These are phyloP conservation scores for Pararge aegeria DNA, from an alignment of 1,140 invertebrate genomes.

Conservation along the genomic window DNA sequence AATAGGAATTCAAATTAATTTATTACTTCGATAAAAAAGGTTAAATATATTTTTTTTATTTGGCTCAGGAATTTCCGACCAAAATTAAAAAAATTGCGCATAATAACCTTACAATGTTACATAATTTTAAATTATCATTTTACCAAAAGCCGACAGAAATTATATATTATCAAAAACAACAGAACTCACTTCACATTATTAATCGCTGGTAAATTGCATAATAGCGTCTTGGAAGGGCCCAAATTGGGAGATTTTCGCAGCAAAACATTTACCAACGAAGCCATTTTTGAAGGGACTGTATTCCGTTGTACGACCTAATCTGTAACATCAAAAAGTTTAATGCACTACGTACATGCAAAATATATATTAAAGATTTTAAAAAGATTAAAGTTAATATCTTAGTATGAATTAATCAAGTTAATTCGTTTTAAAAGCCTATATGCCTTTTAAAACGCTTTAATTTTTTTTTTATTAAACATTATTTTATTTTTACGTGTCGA, in stretches of 20 bases:
- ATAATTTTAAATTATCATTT: slow-evolving; percentile 47
- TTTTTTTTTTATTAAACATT: too few relatives aligned
- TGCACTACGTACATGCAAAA: too few relatives aligned
- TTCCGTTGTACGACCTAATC: slow-evolving; percentile 20
- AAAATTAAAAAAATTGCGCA: slow-evolving; percentile 20
- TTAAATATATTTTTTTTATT: too few relatives aligned
- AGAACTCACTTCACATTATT: slow-evolving; percentile 74
- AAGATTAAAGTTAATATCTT: too few relatives aligned
- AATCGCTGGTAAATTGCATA: slow-evolving; percentile 65
- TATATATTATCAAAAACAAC: slow-evolving; percentile 15
- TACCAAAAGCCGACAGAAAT: background rate
- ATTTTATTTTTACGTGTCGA: too few relatives aligned
- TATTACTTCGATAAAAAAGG: too few relatives aligned
- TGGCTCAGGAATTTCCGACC: background rate
- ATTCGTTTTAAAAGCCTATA: too few relatives aligned
- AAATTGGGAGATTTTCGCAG: slow-evolving; percentile 70
- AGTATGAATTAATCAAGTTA: too few relatives aligned
- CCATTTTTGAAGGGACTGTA: slow-evolving; percentile 56
- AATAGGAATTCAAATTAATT: too few relatives aligned
- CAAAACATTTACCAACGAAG: slow-evolving; percentile 74
- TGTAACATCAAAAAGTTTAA: background rate
- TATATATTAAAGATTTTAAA: too few relatives aligned
- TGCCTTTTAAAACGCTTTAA: too few relatives aligned
- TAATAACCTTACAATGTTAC: slow-evolving; percentile 62
- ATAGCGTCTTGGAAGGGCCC: slow-evolving; percentile 46